phyloP scores from a whole-genome alignment of 2,113 vertebrate species.

The Salvelinus alpinus region DNA sequence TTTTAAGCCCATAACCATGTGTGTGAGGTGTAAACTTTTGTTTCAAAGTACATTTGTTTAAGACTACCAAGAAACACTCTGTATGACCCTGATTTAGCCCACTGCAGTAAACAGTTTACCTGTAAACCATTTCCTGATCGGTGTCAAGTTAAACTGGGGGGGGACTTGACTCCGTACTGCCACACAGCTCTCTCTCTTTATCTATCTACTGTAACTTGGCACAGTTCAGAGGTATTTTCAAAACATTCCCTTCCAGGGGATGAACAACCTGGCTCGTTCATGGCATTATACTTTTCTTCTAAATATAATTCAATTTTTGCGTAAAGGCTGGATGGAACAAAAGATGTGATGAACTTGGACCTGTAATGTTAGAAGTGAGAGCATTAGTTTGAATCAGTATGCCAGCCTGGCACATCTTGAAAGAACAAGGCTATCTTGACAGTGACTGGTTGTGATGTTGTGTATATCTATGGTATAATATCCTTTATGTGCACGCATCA shows the following conservation, averaged over 20 bases:
- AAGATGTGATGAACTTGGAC: constrained; percentile 1
- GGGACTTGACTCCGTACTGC: too few species aligned
- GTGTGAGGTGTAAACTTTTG: too few species aligned
- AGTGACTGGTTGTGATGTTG: neutral
- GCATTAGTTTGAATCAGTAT: neutral
- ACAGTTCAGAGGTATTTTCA: neutral
- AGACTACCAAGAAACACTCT: too few species aligned
- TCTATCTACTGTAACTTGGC: neutral
- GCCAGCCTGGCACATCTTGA: neutral
- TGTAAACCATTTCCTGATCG: too few species aligned
- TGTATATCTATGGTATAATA: neutral
- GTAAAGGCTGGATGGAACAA: neutral
- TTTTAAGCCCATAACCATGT: too few species aligned
- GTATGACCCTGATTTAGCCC: too few species aligned
- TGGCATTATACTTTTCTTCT: neutral
- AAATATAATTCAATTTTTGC: neutral
- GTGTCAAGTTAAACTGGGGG: too few species aligned
- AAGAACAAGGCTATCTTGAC: neutral
- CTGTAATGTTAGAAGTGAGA: neutral
- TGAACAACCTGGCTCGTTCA: constrained; percentile 1
- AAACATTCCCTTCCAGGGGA: neutral
- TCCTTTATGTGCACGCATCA: neutral
- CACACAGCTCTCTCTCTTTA: too few species aligned
- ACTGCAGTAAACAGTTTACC: too few species aligned
- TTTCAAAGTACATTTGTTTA: too few species aligned